Evolutionary conservation across 2,797 vertebrate species (phyloP), one percentile per base, ranked within the genome.

Genomic region (Danio choprae): DNA sequence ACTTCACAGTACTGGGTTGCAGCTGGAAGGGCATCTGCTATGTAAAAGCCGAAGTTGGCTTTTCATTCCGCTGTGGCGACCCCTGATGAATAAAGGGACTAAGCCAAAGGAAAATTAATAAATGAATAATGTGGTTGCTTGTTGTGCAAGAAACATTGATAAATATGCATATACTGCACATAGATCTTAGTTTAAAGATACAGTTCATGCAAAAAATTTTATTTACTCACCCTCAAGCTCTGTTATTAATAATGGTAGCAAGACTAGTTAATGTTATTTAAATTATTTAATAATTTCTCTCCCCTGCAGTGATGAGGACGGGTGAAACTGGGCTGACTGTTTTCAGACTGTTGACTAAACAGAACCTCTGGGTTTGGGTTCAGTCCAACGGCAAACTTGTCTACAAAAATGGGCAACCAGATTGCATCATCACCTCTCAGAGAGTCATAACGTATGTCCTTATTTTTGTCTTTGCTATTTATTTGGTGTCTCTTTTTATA

Each of bases 311-410:
- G 93, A 94, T 95, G 0, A 94, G 93, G 84, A 94, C 92, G 0
- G 94, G 94, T 56, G 91, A 94, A n/a, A 93, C 81, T 7, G 94
- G 92, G 0, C 84, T 93, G 80, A 91, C 88, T 10, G 50, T 90
- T 77, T 95, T 95, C 87, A 86, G 94, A 65, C 91, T 95, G 44
- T 88, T 94, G 80, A 41, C 88, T 41, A 94, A 94, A 72, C 43
- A 16, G 0, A 63, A 84, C 4, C 36, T n/a, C 1, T 95, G 94
- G 94, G 4, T 93, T 44, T 94, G 94, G 93, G 91, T 94, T 13
- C 92, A 95, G 87, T 76, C 94, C 64, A 93, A 86, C 4, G 92
- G 92, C 80, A 79, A 92, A 56, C 38, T 94, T 79, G 86, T 94
- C 40, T 93, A 91, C 38, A 94, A 93, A 84, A 90, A 84, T 1